These are phyloP conservation scores for Terebella lapidaria DNA, from an alignment of 2,888 invertebrate species.

Conservation along the genomic window DNA sequence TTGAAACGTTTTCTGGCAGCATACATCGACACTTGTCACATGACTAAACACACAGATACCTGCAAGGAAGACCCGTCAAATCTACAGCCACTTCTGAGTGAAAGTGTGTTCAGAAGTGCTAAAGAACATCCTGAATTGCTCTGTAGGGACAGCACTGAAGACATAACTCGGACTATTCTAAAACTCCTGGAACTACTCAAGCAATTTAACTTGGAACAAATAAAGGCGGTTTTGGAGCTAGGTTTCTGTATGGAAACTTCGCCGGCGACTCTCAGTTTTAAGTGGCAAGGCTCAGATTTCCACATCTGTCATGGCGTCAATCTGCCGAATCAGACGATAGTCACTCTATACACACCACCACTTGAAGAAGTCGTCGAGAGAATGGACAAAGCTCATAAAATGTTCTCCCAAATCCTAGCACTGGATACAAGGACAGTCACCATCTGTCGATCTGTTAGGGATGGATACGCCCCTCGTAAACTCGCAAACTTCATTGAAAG, in stretches of 20 bases:
- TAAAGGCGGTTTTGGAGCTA: neutral
- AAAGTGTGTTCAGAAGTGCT: neutral
- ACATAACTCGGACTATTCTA: too few relatives aligned
- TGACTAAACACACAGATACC: neutral
- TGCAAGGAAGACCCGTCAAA: neutral
- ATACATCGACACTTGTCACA: neutral
- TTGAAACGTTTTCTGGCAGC: neutral
- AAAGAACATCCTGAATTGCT: neutral
- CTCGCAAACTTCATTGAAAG: conserved; percentile 32
- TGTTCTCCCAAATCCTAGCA: neutral
- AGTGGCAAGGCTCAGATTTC: neutral
- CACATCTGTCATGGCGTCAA: conserved; percentile 11
- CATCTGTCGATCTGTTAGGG: conserved; percentile 39
- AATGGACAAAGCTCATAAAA: neutral
- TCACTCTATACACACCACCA: conserved; percentile 3
- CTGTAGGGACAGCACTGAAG: neutral
- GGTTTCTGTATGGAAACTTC: conserved; percentile 7
- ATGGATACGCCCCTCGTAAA: conserved; percentile 41
- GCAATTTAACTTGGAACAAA: too few relatives aligned
- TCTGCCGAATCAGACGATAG: conserved; percentile 4
- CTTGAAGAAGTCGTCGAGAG: neutral
- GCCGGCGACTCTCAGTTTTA: conserved; percentile 6
- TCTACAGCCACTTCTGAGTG: neutral
- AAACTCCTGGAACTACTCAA: too few relatives aligned
- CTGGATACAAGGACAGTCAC: conserved; percentile 26